phyloP scores from a whole-genome alignment of 2,797 vertebrate species.

The Ispidina picta region DNA sequence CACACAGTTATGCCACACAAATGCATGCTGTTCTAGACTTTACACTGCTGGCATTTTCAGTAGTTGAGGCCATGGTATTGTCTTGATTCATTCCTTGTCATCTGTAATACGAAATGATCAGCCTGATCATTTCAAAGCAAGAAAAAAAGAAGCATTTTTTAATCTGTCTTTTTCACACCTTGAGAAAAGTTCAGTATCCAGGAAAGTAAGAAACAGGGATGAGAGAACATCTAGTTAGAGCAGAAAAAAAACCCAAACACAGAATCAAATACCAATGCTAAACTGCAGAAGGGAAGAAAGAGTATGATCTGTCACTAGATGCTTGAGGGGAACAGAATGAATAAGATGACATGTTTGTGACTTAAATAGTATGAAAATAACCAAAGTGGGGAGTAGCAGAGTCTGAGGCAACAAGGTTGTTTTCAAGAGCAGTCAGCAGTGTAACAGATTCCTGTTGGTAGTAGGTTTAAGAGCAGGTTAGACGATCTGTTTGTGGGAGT shows the following conservation, averaged over 20 bases:
- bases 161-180: background rate
- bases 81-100: background rate
- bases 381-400: background rate
- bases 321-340: background rate
- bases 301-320: background rate
- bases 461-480: conserved; percentile 10
- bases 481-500: background rate
- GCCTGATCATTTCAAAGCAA: background rate
- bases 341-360: background rate
- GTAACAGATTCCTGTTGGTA: background rate
- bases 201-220: background rate
- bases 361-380: background rate
- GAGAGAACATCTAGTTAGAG: background rate
- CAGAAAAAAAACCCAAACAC: background rate
- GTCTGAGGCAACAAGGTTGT: background rate
- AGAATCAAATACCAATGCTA: background rate
- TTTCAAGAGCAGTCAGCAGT: background rate
- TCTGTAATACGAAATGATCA: background rate
- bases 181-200: background rate
- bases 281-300: background rate
- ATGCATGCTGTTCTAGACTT: background rate
- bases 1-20: background rate
- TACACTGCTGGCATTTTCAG: background rate
- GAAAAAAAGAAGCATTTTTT: background rate
- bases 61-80: background rate